Evolutionary conservation across 2,797 vertebrate genomes (phyloP), one percentile per base, ranked within the genome.

Genomic region (Serranus cabrilla): DNA sequence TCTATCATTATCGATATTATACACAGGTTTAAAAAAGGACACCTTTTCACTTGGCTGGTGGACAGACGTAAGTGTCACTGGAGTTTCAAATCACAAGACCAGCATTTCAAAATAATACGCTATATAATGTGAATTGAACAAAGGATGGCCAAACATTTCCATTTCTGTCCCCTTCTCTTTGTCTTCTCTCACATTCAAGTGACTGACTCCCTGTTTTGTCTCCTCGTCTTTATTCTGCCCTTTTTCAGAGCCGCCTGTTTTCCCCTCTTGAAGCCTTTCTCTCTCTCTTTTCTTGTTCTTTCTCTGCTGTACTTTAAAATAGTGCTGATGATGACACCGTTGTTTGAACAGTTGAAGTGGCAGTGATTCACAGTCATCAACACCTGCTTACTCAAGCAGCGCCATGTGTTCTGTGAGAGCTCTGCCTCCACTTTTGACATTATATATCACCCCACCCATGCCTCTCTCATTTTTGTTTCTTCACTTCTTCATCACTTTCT

Each of bases 361-460:
- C 58, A 62, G 55, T 54, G 78, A 81, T 82, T 87, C 84, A 83
- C 84, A 86, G 65, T 87, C 71, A 90, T 89, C 80, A 90, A 87
- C 87, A 90, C 86, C 72, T 88, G 78, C 80, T 82, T 74, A 60
- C 73, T 72, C 4, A 3, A 65, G 71, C 34, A 50, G 18, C 5
- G n/a, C 45, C 16, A 7, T 64, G 14, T 58, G 37, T 58, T 42
- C 56, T 58, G 23, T 45, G 55, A 40, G 27, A 76, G 43, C 74
- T 82, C 46, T 73, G 40, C 61, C 78, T 72, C 47, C 59, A 66
- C 55, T 77, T 76, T 77, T 64, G 21, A 66, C 61, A 63, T 70
- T 58, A 43, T 67, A 18, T 46, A 64, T 82, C 56, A 73, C 45
- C 67, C 37, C 3, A 20, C 5, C 43, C 12, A 11, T 62, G 21